A percentile compares a stretch with the other conserved stretches of the same genome.
Evolutionary conservation across 2,797 vertebrate genomes (phyloP).

Genomic region (Sphaeramia orbicularis): DNA sequence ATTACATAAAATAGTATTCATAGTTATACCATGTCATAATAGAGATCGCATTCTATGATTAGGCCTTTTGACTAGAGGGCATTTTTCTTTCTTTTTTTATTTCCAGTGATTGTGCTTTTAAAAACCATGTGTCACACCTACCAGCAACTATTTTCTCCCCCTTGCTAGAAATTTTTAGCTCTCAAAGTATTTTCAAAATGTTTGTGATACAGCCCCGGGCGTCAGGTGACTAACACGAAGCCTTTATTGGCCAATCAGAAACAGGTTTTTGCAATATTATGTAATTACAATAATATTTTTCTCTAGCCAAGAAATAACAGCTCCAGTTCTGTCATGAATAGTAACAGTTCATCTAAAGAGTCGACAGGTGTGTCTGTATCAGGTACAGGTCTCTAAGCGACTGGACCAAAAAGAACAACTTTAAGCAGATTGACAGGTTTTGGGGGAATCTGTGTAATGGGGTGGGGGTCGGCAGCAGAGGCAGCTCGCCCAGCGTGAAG

Average conservation of each 20-base stretch:
- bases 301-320: constrained; percentile 20
- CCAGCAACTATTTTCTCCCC: no score
- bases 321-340: neutral
- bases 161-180: no score
- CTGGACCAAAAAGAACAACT: constrained; percentile 3
- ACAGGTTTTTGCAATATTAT: neutral
- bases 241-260: constrained; percentile 12
- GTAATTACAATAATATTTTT: constrained; percentile 27
- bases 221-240: neutral
- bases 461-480: constrained; percentile 20
- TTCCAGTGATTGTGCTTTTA: no score
- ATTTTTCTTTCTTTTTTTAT: no score
- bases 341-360: neutral
- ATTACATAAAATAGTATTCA: no score
- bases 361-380: constrained; percentile 27
- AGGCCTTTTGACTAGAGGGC: no score
- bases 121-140: no score
- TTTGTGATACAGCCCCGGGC: neutral
- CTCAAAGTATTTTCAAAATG: no score
- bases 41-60: no score
- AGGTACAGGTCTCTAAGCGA: constrained; percentile 3
- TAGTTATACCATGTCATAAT: no score
- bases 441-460: neutral
- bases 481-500: constrained; percentile 30
- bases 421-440: no score